Evolutionary conservation across 2,888 invertebrate species (phyloP), one percentile per base, ranked within the genome.

Genomic region (Ceriagrion tenellum): DNA sequence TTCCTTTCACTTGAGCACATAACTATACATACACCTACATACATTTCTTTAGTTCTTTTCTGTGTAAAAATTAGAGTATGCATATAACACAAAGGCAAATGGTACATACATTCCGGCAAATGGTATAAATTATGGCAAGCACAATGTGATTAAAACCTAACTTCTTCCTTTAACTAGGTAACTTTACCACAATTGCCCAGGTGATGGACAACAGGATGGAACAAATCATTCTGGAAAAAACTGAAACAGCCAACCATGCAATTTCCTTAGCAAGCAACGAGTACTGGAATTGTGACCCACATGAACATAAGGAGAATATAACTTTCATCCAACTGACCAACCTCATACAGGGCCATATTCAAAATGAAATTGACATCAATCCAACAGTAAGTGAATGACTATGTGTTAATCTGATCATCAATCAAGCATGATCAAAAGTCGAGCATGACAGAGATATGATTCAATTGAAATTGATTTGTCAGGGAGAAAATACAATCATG

Each of bases 311-410:
- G 88, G 97, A 97, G 97, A 98, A 96, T 20, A 97, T 97, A 96
- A 99, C 98, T 0, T 99, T 98, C 96, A 98, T 98, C 26, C 98
- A 98, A 97, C 97, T 99, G 95, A 99, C 98, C 3, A 98, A 98
- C 95, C 97, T 99, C 0, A 97, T 99, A 8, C 98, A 99, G 97
- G 99, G 99, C 23, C 99, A 98, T 97, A 97, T 99, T 93, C 98
- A 98, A 96, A 99, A 99, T 97, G 99, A 99, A 96, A 98, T 99
- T n/a, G 98, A 99, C 97, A 97, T 99, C 97, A 99, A 99, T 97
- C 96, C 97, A 0, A 98, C 23, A 10, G 93, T 93, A 74, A 93
- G 93, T 55, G 26, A 30, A 81, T 35, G 10, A 16, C 47, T 12
- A n/a, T n/a, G n/a, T n/a, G n/a, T 16, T 12, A 56, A 56, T 56